Evolutionary conservation across 1,140 invertebrate genomes (phyloP).

Genomic region (Diachasma alloeum): DNA sequence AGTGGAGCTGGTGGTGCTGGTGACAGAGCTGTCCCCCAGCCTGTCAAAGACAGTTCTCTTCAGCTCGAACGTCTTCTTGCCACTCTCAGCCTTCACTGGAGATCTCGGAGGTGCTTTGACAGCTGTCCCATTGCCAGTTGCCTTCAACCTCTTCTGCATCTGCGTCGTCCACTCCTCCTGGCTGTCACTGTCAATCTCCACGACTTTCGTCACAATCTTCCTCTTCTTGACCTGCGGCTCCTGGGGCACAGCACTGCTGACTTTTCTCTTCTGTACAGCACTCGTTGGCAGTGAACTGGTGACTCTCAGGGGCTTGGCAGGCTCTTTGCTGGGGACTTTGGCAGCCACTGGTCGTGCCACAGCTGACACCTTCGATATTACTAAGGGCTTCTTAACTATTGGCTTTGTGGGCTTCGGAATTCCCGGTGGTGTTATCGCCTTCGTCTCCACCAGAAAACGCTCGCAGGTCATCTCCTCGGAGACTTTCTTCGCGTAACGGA

Average conservation of each 20-base stretch:
- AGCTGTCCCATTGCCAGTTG: slow-evolving; percentile 44
- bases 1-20: slow-evolving; percentile 56
- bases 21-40: slow-evolving; percentile 61
- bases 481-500: slow-evolving; percentile 77
- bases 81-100: slow-evolving; percentile 51
- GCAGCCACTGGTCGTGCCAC: background rate
- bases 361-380: background rate
- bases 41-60: slow-evolving; percentile 63
- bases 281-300: slow-evolving; percentile 29
- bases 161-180: slow-evolving; percentile 35
- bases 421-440: slow-evolving; percentile 35
- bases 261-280: slow-evolving; percentile 42
- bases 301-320: slow-evolving; percentile 26
- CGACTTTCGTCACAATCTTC: slow-evolving; percentile 35
- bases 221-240: slow-evolving; percentile 29
- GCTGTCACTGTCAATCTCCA: slow-evolving; percentile 37
- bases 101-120: slow-evolving; percentile 61
- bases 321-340: background rate
- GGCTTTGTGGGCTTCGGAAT: slow-evolving; percentile 16
- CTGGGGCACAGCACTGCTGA: slow-evolving; percentile 17
- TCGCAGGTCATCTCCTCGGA: slow-evolving; percentile 69
- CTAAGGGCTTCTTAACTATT: background rate
- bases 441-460: slow-evolving; percentile 56
- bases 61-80: slow-evolving; percentile 54
- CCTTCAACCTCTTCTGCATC: slow-evolving; percentile 42